Evolutionary conservation across 2,888 invertebrate species (phyloP).

Genomic region (Drosophila affinis): DNA sequence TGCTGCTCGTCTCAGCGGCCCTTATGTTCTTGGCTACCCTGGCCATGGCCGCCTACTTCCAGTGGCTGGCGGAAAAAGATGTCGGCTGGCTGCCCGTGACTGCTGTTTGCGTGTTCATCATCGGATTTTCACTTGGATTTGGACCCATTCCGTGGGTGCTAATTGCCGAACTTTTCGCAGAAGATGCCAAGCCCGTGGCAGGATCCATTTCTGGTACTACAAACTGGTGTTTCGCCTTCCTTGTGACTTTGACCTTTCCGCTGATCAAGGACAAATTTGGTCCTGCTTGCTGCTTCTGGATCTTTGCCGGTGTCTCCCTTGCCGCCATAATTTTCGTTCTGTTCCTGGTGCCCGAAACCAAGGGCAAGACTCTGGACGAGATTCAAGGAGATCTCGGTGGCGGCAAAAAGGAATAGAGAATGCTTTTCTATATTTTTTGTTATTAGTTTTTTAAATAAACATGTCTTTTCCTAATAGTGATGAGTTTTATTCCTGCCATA

Average conservation of each 20-base stretch:
- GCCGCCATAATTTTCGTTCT: conserved; percentile 87
- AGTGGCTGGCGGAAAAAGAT: conserved; percentile 58
- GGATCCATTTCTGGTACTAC: conserved; percentile 91
- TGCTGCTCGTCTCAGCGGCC: conserved; percentile 88
- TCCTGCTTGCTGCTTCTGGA: conserved; percentile 87
- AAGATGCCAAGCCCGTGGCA: conserved; percentile 89
- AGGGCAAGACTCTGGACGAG: conserved; percentile 73
- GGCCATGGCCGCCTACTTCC: conserved; percentile 88
- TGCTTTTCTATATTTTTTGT: background rate
- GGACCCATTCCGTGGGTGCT: conserved; percentile 91
- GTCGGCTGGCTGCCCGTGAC: conserved; percentile 89
- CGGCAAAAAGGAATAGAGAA: background rate
- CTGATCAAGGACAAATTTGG: conserved; percentile 85
- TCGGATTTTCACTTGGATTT: conserved; percentile 91
- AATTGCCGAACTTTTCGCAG: conserved; percentile 90
- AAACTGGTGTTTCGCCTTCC: conserved; percentile 91
- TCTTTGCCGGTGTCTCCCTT: conserved; percentile 87
- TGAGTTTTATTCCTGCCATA: no score
- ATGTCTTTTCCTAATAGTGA: no score
- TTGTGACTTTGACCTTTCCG: conserved; percentile 89
- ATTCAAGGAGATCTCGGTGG: conserved; percentile 53
- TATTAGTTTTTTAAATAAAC: no score
- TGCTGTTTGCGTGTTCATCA: conserved; percentile 88
- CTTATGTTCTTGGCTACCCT: conserved; percentile 88
- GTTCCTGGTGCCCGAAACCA: conserved; percentile 86